A percentile compares a stretch with the other conserved stretches of the same genome.
These are phyloP conservation scores for Thripadectes ignobilis DNA, from an alignment of 2,797 vertebrate species.

Conservation along the genomic window DNA sequence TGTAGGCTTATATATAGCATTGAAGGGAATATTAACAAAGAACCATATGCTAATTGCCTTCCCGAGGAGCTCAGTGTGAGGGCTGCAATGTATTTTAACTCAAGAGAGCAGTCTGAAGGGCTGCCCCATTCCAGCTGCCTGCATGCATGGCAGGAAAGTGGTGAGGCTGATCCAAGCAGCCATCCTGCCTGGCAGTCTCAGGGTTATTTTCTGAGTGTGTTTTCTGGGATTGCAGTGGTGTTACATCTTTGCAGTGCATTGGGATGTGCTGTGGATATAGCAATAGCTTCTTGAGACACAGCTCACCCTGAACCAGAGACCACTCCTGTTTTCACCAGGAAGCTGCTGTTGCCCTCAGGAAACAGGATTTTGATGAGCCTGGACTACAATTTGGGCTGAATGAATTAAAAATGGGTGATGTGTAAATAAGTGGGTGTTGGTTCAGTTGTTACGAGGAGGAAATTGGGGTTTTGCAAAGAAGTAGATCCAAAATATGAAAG, in stretches of 20 bases:
- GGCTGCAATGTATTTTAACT: not conserved
- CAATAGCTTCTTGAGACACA: not conserved
- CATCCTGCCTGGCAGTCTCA: not conserved
- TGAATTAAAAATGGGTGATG: not conserved
- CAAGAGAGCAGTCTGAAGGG: not conserved
- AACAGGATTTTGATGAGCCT: not conserved
- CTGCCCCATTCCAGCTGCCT: not conserved
- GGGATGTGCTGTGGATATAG: not conserved
- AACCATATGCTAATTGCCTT: not conserved
- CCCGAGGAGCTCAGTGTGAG: not conserved
- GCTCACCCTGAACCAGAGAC: not conserved
- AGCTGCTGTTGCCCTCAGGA: not conserved
- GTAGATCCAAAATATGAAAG: not conserved
- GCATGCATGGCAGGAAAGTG: fast-evolving
- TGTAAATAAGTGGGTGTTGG: not conserved
- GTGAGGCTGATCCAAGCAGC: not conserved
- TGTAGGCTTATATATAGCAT: not conserved
- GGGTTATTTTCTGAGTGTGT: not conserved
- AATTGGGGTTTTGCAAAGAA: not conserved
- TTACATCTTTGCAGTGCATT: fast-evolving
- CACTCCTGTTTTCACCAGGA: not conserved
- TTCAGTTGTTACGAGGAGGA: not conserved
- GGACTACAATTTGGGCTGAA: not conserved
- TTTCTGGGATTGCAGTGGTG: not conserved
- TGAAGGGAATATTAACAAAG: not conserved